Evolutionary conservation across 2,113 vertebrate species (phyloP), one percentile per base, ranked within the genome.

Genomic region (Tringa solitaria): DNA sequence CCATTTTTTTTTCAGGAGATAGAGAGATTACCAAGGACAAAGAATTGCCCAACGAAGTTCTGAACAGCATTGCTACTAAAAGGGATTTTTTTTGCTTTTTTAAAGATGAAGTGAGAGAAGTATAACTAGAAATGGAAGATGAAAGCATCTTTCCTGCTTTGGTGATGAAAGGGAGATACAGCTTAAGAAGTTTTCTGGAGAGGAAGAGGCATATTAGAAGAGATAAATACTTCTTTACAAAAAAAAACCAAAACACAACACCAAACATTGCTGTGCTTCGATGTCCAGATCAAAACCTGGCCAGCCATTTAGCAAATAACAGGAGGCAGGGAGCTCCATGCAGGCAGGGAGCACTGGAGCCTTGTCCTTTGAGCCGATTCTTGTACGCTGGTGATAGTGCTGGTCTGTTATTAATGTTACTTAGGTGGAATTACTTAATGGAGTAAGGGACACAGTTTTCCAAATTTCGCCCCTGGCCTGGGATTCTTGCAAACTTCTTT

Each of bases 131-230:
- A 59, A 77, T 35, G 39, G 63, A 92, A 92, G 93, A 87, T 84
- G 60, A 94, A 88, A 94, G 87, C 48, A 45, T 69, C 64, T 73
- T 84, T 54, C 32, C 39, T 60, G 79, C 87, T 88, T 81, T 84
- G 64, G 54, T 93, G 90, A 90, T 88, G 75, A 96, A 93, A 93
- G 70, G 56, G 35, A 90, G 65, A 74, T 43, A 56, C 11, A 88
- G 45, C 65, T 74, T 88, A 88, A 88, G 69, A 96, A 74, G 75
- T 82, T 90, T 88, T 96, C 28, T 45, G 32, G 45, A 93, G 60
- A 84, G n/a, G n/a, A 69, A 85, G 75, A 19, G 87, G 28, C 48
- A 45, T 69, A 87, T 81, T 90, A 94, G 65, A 92, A 81, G 28
- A 57, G 53, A 76, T 30, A 94, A 90, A 68, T 65, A 85, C 50